Evolutionary conservation across 2,113 vertebrate species (phyloP).

Genomic region (Seriola quinqueradiata): DNA sequence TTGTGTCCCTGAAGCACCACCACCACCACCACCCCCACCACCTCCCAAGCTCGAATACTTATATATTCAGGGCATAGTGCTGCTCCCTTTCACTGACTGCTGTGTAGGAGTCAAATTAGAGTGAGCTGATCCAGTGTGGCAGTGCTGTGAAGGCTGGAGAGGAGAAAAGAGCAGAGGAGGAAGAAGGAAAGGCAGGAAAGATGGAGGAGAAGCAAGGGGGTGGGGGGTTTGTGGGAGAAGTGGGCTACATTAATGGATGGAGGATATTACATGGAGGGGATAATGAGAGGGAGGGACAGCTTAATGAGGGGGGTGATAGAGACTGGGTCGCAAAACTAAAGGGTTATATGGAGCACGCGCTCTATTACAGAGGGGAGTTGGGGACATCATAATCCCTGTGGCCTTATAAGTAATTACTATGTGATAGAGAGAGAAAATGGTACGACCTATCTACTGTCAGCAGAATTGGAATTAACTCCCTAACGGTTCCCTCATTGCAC

Average conservation of each 20-base stretch:
- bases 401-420: conserved; percentile 80
- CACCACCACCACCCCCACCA: neutral
- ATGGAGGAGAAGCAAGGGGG: conserved; percentile 36
- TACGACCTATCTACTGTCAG: conserved; percentile 76
- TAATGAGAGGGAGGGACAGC: conserved; percentile 66
- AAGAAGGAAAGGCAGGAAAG: conserved; percentile 32
- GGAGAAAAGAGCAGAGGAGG: conserved; percentile 51
- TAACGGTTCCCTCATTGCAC: conserved; percentile 49
- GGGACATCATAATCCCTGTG: conserved; percentile 78
- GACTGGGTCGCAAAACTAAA: conserved; percentile 58
- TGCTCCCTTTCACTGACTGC: conserved; percentile 56
- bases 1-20: conserved; percentile 33
- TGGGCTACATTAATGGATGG: conserved; percentile 64
- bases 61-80: conserved; percentile 36
- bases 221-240: conserved; percentile 39
- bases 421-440: conserved; percentile 72
- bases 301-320: conserved; percentile 66
- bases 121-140: conserved; percentile 61
- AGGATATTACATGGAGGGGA: conserved; percentile 67
- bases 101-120: conserved; percentile 69
- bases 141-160: conserved; percentile 58
- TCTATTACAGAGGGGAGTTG: conserved; percentile 73
- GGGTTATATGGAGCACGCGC: conserved; percentile 68
- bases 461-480: conserved; percentile 76
- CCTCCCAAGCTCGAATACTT: conserved; percentile 7